A percentile compares a stretch with the other conserved stretches of the same genome.
Conservation (phyloP, 2,113 vertebrate species). For the Scomber japonicus region DNA sequence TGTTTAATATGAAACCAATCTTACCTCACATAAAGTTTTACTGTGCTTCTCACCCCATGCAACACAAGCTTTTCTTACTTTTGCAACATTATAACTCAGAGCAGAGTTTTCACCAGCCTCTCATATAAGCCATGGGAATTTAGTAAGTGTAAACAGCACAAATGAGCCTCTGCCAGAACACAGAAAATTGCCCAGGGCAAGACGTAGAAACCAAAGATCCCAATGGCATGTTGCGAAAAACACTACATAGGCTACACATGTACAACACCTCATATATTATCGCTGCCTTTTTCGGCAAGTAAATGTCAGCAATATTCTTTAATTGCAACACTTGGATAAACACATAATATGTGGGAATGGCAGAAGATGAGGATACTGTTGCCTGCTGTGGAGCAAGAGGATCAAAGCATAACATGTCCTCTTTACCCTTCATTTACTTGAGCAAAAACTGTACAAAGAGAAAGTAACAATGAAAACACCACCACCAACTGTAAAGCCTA, state of each 20-base stretch:
- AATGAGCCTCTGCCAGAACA: conserved; percentile 15
- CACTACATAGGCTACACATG: conserved; percentile 10
- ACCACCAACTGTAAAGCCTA: background rate
- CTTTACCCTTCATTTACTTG: background rate
- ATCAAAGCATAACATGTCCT: background rate
- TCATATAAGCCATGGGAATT: conserved; percentile 58
- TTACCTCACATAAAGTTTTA: conserved; percentile 18
- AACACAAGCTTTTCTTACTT: conserved; percentile 10
- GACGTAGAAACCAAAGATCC: conserved; percentile 32
- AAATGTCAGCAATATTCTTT: conserved; percentile 17
- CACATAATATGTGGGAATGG: conserved; percentile 10
- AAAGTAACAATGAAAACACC: background rate
- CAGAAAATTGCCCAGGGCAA: conserved; percentile 35
- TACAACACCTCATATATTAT: background rate
- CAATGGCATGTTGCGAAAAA: background rate
- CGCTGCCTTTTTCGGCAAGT: background rate
- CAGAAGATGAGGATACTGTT: background rate
- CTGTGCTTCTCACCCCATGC: conserved; percentile 25
- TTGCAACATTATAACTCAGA: conserved; percentile 50
- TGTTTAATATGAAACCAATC: conserved; percentile 24
- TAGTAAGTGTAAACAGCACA: conserved; percentile 49
- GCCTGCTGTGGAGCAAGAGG: conserved; percentile 5
- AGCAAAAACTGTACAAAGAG: conserved; percentile 8
- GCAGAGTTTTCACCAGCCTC: conserved; percentile 43
- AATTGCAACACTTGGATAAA: conserved; percentile 20